Evolutionary conservation across 2,888 invertebrate genomes (phyloP).

Genomic region (Cerceris ruficornis): DNA sequence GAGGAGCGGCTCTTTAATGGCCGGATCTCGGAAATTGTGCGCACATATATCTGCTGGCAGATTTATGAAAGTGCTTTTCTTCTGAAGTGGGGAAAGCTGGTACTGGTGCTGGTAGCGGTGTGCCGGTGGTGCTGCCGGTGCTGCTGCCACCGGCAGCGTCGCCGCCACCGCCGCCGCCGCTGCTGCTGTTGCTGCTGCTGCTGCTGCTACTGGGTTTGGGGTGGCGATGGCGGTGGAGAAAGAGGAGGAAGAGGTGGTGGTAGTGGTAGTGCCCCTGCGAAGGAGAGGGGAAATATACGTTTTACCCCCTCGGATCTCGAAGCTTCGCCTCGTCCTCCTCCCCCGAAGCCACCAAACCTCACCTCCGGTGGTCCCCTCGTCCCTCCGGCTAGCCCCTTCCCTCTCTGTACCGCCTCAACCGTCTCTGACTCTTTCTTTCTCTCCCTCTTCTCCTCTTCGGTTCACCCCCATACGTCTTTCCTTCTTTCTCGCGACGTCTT

Average conservation of each 20-base stretch:
- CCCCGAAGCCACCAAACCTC: constrained; percentile 81
- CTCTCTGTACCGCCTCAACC: constrained; percentile 72
- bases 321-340: constrained; percentile 76
- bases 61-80: constrained; percentile 93
- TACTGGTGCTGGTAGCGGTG: constrained; percentile 66
- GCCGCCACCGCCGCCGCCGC: constrained; percentile 40
- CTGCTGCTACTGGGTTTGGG: constrained; percentile 37
- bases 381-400: constrained; percentile 67
- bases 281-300: constrained; percentile 65
- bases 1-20: constrained; percentile 88
- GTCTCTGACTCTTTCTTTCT: constrained; percentile 73
- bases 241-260: constrained; percentile 64
- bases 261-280: constrained; percentile 49
- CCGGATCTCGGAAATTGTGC: constrained; percentile 95
- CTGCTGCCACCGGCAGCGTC: constrained; percentile 47
- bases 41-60: constrained; percentile 94
- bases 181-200: constrained; percentile 41
- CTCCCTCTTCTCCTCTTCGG: constrained; percentile 40
- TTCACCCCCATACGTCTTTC: constrained; percentile 48
- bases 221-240: constrained; percentile 60
- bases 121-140: constrained; percentile 38
- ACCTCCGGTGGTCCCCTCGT: constrained; percentile 4
- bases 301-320: constrained; percentile 59
- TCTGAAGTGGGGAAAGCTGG: constrained; percentile 82
- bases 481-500: constrained; percentile 80